Evolutionary conservation across 2,113 vertebrate genomes (phyloP).

Genomic region (Seriola aureovittata): DNA sequence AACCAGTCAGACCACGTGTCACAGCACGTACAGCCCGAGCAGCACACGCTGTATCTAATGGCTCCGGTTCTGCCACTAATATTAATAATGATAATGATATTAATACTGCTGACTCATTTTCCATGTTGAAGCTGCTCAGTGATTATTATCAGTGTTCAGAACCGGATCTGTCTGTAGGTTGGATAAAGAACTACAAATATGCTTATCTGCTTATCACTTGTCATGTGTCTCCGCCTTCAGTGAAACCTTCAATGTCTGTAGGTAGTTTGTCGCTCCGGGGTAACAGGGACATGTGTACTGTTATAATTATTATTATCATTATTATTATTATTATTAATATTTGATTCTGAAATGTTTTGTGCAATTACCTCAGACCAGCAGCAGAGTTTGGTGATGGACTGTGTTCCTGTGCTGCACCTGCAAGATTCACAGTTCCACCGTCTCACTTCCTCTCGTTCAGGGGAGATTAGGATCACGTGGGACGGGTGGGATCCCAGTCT

Average conservation of each 20-base stretch:
- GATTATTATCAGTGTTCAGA: constrained; percentile 7
- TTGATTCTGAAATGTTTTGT: constrained; percentile 22
- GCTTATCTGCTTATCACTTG: not conserved
- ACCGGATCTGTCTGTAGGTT: constrained; percentile 1
- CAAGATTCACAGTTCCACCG: not conserved
- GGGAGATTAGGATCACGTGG: not conserved
- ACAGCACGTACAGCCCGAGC: constrained; percentile 21
- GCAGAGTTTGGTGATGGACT: not conserved
- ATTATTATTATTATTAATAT: too few relatives aligned
- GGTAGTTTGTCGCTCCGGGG: not conserved
- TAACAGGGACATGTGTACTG: not conserved
- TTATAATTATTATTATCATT: too few relatives aligned
- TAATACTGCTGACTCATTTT: constrained; percentile 27
- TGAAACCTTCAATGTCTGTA: not conserved
- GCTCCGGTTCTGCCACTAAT: constrained; percentile 23
- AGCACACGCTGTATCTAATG: constrained; percentile 22
- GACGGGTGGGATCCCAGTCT: not conserved
- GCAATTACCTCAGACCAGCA: not conserved
- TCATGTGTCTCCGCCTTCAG: not conserved
- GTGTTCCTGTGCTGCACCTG: not conserved
- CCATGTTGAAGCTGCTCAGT: constrained; percentile 34
- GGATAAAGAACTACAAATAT: constrained; percentile 12
- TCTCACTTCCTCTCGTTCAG: not conserved
- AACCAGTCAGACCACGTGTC: constrained; percentile 43
- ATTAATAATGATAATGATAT: not conserved